A percentile compares a stretch with the other conserved stretches of the same genome.
Conservation (phyloP, 2,888 invertebrate genomes). For the Phyllotreta cruciferae region DNA sequence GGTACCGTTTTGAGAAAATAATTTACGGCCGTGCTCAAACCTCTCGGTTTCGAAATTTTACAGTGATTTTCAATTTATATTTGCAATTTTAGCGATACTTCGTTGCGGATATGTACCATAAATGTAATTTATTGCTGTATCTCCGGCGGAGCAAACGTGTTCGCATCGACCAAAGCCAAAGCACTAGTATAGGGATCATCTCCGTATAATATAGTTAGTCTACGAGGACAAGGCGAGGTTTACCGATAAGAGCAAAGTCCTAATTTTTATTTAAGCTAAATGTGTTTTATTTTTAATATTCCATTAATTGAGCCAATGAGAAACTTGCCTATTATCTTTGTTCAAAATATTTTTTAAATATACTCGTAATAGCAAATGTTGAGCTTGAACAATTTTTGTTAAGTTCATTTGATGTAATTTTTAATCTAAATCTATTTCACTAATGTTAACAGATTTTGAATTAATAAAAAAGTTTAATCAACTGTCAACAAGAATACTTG, state of each 20-base stretch:
- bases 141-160: slow-evolving; percentile 43
- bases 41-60: slow-evolving; percentile 38
- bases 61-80: slow-evolving; percentile 48
- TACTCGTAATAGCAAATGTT: too few relatives aligned
- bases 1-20: slow-evolving; percentile 34
- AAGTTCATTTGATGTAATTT: too few relatives aligned
- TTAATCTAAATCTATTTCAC: too few relatives aligned
- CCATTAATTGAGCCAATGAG: too few relatives aligned
- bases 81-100: slow-evolving; percentile 45
- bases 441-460: too few relatives aligned
- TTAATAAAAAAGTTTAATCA: too few relatives aligned
- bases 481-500: too few relatives aligned
- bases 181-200: slow-evolving; percentile 42
- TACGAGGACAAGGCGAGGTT: slow-evolving; percentile 24
- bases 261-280: background rate
- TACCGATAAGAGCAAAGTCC: slow-evolving; percentile 4
- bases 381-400: too few relatives aligned
- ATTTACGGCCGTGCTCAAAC: slow-evolving; percentile 38
- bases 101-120: slow-evolving; percentile 41
- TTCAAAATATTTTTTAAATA: too few relatives aligned
- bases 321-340: too few relatives aligned
- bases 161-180: slow-evolving; percentile 38
- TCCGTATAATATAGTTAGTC: slow-evolving; percentile 33
- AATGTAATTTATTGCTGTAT: slow-evolving; percentile 47
- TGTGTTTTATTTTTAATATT: too few relatives aligned